phyloP scores from a whole-genome alignment of 1,140 invertebrate species.

The Mycetomoellerius zeteki region DNA sequence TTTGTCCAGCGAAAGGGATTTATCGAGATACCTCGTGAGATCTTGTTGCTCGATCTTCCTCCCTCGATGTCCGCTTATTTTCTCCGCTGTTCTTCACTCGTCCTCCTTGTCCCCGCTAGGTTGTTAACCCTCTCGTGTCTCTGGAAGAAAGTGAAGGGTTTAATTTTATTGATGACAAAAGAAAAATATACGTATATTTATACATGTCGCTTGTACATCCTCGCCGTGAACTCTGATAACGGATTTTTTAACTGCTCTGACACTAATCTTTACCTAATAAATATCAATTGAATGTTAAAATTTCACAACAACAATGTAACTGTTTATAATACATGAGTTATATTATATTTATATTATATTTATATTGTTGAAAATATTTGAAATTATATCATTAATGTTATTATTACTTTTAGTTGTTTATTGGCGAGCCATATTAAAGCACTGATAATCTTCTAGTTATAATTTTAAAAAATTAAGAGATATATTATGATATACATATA shows the following conservation, averaged over 20 bases:
- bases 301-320: too few relatives aligned
- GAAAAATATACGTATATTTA: background rate
- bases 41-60: slow-evolving; percentile 80
- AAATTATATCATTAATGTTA: too few relatives aligned
- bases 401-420: too few relatives aligned
- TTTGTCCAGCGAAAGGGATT: slow-evolving; percentile 85
- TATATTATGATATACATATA: too few relatives aligned
- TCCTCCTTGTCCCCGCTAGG: slow-evolving; percentile 34
- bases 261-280: background rate
- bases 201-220: background rate
- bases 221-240: background rate
- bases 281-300: too few relatives aligned
- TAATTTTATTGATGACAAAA: slow-evolving; percentile 49
- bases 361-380: too few relatives aligned
- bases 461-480: too few relatives aligned
- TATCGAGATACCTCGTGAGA: slow-evolving; percentile 85
- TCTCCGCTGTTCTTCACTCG: slow-evolving; percentile 38
- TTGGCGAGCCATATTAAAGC: too few relatives aligned
- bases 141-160: slow-evolving; percentile 10
- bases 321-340: too few relatives aligned
- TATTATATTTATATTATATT: too few relatives aligned
- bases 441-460: too few relatives aligned
- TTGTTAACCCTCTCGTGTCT: slow-evolving; percentile 43
- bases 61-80: slow-evolving; percentile 65
- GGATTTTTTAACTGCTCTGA: background rate